Evolutionary conservation across 1,140 invertebrate species (phyloP), one percentile per base, ranked within the genome.

Genomic region (Adelges cooleyi): DNA sequence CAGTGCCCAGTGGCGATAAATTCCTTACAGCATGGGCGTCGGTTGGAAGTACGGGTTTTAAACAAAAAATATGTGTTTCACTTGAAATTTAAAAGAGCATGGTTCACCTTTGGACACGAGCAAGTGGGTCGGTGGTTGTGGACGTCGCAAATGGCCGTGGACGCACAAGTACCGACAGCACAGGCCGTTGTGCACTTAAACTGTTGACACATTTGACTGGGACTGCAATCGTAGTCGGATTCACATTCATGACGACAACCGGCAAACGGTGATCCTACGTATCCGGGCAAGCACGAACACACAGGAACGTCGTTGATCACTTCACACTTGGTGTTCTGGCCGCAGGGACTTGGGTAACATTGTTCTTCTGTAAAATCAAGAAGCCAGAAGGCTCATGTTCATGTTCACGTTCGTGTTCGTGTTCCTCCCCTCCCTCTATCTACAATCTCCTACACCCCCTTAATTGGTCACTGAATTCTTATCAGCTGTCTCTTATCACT

Each of bases 161-260:
- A 77, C 6, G 88, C 90, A 71, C 90, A 93, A 67, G 86, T 81
- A 27, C 74, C 71, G 10, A 76, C 73, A n/a, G 68, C 71, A 74
- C 90, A 92, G 1, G 89, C 86, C 67, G 84, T 85, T 65, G 83
- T 80, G 73, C 90, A 95, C 70, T 82, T 85, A 70, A 84, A 87
- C 70, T 84, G 81, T 23, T 83, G 79, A 70, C 89, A 93, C 40
- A 84, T 80, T 49, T 85, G 80, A 52, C 82, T 80, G n/a, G 78
- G 71, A 3, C 80, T 74, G 70, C 88, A 92, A 66, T 91, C 87
- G 13, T 74, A 74, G 70, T 90, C 87, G 2, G 78, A 80, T 49
- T 89, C 87, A 71, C 89, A 92, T 73, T 88, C 86, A 71, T 85
- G 85, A 15, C 82, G 79, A 71, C 88, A 92, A 3, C 86, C 87